Evolutionary conservation across 2,888 invertebrate genomes (phyloP).

Genomic region (Agrochola circellaris): DNA sequence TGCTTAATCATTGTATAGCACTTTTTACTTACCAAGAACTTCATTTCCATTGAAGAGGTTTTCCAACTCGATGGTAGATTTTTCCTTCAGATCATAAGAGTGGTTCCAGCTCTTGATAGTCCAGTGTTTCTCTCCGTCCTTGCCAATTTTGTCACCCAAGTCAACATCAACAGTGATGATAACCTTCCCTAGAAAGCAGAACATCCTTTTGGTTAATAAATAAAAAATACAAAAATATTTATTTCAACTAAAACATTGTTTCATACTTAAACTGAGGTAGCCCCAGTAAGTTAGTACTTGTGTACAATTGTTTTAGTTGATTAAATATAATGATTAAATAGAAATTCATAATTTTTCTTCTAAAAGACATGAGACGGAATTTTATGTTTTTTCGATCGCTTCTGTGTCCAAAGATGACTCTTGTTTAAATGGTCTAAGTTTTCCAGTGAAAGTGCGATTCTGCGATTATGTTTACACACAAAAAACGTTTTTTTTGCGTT

Average conservation of each 20-base stretch:
- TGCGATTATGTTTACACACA: too few species aligned
- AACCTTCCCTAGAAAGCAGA: conserved; percentile 67
- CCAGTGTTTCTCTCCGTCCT: conserved; percentile 76
- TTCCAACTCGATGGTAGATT: conserved; percentile 74
- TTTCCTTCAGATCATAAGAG: conserved; percentile 74
- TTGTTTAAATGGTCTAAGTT: too few species aligned
- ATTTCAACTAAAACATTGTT: too few species aligned
- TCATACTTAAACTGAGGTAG: too few species aligned
- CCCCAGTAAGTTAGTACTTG: too few species aligned
- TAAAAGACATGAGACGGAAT: too few species aligned
- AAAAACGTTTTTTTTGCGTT: too few species aligned
- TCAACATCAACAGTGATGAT: conserved; percentile 64
- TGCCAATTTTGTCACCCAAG: conserved; percentile 67
- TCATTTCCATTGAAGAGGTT: conserved; percentile 81
- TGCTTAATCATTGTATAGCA: background rate
- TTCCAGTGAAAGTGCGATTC: too few species aligned
- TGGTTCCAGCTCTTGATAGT: conserved; percentile 72
- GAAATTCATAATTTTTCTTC: too few species aligned
- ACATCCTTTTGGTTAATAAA: background rate
- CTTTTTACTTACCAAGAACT: conserved; percentile 72
- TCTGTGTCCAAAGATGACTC: too few species aligned
- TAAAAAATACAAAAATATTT: too few species aligned
- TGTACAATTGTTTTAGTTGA: background rate
- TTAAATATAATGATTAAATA: background rate
- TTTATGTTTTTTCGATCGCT: too few species aligned